Base-by-base conservation (phyloP, 2,797 vertebrate species). In the Chelon auratus region DNA sequence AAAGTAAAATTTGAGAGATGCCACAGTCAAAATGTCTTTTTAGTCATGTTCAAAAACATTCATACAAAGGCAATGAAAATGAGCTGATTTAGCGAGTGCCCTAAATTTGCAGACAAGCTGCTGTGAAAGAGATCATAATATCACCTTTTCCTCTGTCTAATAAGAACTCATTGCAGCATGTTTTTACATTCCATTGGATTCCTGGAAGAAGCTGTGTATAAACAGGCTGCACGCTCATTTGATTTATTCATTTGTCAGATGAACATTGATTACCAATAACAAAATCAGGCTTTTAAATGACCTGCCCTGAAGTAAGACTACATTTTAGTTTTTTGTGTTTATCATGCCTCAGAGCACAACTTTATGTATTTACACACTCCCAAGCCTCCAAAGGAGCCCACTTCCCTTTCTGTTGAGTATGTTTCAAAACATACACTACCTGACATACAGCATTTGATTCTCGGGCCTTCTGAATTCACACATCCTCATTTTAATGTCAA, bases 191-290 rank as follows among this genome's bases (percentile, higher is more conserved):
- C 48, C 30, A 42, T 55, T 69, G 47, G 64, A 84, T 86, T 87
- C 61, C 54, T 40, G 39, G 59, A 86, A 73, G 67, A 68, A 77
- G 63, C 70, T 57, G 57, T 50, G 20, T 26, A 62, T 62, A 67
- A 68, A 56, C 59, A 43, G 52, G 0, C 75, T 79, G 57, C 75
- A 79, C 1, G 22, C 76, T 77, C 66, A 79, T 85, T 87, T 75
- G 80, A 86, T 85, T 77, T 70, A 71, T 75, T 89, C 56, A 68
- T 79, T 81, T 83, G 74, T 56, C 85, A 68, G 88, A 90, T 75
- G 72, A 73, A 83, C 75, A 47, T 79, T 66, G 63, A 86, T 86
- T 78, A 82, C 69, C 8, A 22, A 85, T 64, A 43, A 58, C 55
- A 65, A 81, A 84, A 81, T 78, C 45, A 63, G 64, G 45, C 43